Evolutionary conservation across 2,113 vertebrate species (phyloP).

Genomic region (Probosciger aterrimus): DNA sequence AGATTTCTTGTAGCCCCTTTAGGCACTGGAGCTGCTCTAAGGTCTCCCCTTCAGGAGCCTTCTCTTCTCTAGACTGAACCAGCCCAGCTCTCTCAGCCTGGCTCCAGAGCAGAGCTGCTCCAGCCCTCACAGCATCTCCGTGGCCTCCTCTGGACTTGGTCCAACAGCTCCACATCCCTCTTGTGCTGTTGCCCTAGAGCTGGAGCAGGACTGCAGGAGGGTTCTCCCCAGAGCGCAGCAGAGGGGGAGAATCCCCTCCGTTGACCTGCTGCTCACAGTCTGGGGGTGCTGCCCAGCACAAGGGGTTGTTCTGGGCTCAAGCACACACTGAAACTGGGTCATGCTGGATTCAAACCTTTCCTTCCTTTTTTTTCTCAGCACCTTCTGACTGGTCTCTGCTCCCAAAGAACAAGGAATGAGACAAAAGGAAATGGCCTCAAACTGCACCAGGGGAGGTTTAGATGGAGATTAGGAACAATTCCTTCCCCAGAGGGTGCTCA

Average conservation of each 20-base stretch:
- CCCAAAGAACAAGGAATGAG: not conserved
- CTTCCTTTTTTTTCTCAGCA: not conserved
- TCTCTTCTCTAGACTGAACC: not conserved
- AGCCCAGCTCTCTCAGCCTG: not conserved
- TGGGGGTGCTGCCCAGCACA: not conserved
- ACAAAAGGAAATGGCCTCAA: not conserved
- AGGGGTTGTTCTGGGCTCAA: not conserved
- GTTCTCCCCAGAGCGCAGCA: not conserved
- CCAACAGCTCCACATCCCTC: not conserved
- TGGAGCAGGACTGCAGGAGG: not conserved
- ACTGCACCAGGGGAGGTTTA: not conserved
- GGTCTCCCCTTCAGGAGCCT: not conserved
- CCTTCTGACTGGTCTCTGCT: not conserved
- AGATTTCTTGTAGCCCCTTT: not conserved
- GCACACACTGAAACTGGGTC: not conserved
- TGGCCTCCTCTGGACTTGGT: not conserved
- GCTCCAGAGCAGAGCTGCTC: not conserved
- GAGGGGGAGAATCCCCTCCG: not conserved
- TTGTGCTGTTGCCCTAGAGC: not conserved
- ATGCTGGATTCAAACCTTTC: fast-evolving
- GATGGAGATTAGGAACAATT: not conserved
- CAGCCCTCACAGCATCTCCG: not conserved
- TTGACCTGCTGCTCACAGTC: not conserved
- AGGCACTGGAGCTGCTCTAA: not conserved
- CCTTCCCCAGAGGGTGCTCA: not conserved